Conservation (phyloP, 2,797 vertebrate genomes). For the Phoxinus dragarum region DNA sequence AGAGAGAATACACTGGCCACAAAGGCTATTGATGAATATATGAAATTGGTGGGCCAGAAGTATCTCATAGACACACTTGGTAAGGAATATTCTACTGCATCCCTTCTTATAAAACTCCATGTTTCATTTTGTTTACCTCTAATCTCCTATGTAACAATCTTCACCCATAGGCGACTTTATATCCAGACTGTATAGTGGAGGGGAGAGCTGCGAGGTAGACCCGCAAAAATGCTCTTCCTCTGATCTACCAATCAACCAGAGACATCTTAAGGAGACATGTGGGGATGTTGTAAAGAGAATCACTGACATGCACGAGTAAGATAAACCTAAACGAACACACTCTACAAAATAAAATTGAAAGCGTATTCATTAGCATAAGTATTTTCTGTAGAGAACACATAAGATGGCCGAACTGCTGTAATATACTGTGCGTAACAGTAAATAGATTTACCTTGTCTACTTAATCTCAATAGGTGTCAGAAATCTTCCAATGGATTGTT, state of each 20-base stretch:
- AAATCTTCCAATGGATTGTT: background rate
- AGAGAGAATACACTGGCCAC: slow-evolving; percentile 95
- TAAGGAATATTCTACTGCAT: slow-evolving; percentile 61
- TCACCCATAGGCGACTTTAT: slow-evolving; percentile 83
- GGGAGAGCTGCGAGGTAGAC: slow-evolving; percentile 89
- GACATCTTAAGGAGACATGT: slow-evolving; percentile 82
- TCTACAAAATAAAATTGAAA: background rate
- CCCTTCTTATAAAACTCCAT: background rate
- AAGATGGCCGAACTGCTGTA: background rate
- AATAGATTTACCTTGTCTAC: background rate
- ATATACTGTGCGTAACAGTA: background rate
- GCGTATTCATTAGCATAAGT: too few species aligned
- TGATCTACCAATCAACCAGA: slow-evolving; percentile 84
- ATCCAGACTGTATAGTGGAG: slow-evolving; percentile 76
- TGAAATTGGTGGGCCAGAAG: slow-evolving; percentile 95
- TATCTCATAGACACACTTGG: slow-evolving; percentile 93
- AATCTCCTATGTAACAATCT: slow-evolving; percentile 28
- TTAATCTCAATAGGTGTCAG: background rate
- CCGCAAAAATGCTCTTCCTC: slow-evolving; percentile 81
- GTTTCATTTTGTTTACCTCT: slow-evolving; percentile 9
- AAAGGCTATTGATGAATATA: slow-evolving; percentile 97
- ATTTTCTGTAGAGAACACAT: background rate
- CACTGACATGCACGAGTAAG: slow-evolving; percentile 82
- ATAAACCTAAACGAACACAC: background rate
- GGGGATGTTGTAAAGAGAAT: slow-evolving; percentile 88